These are phyloP conservation scores for Leucopsar rothschildi DNA, from an alignment of 2,113 vertebrate genomes.

Conservation along the genomic window DNA sequence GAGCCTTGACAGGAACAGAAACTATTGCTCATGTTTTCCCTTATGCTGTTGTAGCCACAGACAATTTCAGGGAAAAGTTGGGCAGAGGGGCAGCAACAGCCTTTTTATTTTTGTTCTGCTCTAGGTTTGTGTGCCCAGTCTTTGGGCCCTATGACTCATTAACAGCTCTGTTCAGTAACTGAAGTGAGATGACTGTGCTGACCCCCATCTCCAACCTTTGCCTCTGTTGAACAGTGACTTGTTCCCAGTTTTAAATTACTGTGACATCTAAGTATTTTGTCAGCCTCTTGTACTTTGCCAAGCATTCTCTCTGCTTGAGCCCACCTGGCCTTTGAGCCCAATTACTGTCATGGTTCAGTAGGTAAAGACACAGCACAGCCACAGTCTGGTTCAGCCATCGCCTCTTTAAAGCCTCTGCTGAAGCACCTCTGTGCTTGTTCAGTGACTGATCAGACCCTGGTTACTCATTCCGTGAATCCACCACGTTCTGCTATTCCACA, in stretches of 20 bases:
- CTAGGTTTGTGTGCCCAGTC: not conserved
- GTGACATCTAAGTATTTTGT: not conserved
- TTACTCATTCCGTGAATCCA: not conserved
- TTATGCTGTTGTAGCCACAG: not conserved
- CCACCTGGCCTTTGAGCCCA: not conserved
- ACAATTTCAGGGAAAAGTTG: rapidly evolving
- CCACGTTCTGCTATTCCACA: not conserved
- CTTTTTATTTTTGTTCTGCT: not conserved
- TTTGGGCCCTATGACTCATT: not conserved
- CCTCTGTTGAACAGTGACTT: not conserved
- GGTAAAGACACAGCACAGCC: not conserved
- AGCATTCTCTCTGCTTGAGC: not conserved
- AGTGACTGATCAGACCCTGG: not conserved
- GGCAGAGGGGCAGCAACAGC: not conserved
- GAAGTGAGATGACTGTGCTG: not conserved
- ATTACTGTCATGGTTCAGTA: not conserved
- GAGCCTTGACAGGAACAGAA: not conserved
- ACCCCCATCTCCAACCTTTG: not conserved
- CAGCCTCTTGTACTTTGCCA: not conserved
- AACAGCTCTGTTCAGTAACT: not conserved
- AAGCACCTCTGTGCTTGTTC: not conserved
- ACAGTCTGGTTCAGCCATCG: rapidly evolving
- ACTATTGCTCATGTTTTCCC: not conserved
- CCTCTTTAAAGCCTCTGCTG: not conserved
- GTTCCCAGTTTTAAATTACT: not conserved